phyloP scores from a whole-genome alignment of 2,113 vertebrate genomes.

The Loxodonta africana region DNA sequence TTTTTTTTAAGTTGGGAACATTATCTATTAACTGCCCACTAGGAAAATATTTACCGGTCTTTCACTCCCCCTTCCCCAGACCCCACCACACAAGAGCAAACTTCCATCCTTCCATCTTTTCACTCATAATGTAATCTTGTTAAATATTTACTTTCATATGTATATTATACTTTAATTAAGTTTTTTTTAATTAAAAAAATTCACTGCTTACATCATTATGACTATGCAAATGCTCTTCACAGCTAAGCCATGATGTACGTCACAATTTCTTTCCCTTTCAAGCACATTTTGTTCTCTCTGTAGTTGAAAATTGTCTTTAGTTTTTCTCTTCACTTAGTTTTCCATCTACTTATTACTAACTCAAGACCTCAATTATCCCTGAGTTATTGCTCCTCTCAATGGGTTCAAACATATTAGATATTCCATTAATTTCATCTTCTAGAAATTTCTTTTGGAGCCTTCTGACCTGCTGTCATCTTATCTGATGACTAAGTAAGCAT shows the following conservation, averaged over 20 bases:
- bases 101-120: neutral
- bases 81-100: neutral
- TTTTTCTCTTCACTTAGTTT: constrained; percentile 5
- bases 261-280: constrained; percentile 8
- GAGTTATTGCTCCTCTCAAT: neutral
- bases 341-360: neutral
- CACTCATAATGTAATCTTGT: neutral
- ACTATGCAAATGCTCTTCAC: neutral
- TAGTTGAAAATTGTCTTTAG: neutral
- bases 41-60: too few species aligned
- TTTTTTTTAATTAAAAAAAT: neutral
- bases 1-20: neutral
- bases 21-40: neutral
- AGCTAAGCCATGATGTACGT: neutral
- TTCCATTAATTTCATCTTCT: neutral
- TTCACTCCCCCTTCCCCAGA: neutral
- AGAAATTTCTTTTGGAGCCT: neutral
- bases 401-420: neutral
- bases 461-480: neutral
- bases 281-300: neutral
- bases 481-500: neutral
- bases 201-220: neutral
- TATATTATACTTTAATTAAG: neutral
- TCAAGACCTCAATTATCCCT: neutral
- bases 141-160: neutral